Conservation (phyloP, 64 coral and sea anemone species). For the Montipora cactus region DNA sequence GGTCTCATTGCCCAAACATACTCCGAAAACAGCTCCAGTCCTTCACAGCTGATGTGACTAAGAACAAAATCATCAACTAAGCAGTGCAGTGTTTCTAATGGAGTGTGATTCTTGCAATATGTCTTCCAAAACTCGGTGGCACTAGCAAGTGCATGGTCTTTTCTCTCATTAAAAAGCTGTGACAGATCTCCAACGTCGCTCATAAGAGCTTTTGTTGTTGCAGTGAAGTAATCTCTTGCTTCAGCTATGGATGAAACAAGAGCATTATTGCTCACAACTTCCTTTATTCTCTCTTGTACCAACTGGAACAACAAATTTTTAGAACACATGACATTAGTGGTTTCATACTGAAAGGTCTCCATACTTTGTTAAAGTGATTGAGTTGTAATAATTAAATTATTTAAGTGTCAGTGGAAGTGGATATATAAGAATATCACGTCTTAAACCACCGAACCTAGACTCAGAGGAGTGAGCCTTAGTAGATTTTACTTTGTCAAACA, state of each 20-base stretch:
- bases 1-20: slow-evolving; percentile 18
- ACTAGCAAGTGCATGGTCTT: slow-evolving; percentile 4
- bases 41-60: slow-evolving; percentile 8
- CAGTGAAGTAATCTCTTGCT: slow-evolving; percentile 8
- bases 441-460: too few relatives aligned
- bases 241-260: slow-evolving; percentile 18
- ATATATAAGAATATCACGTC: too few relatives aligned
- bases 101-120: slow-evolving; percentile 9
- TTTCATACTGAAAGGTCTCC: too few relatives aligned
- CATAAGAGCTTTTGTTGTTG: background rate
- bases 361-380: too few relatives aligned
- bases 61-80: slow-evolving; percentile 19
- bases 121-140: slow-evolving; percentile 24
- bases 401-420: too few relatives aligned
- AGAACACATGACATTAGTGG: background rate
- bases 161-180: background rate
- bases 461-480: too few relatives aligned
- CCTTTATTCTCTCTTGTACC: slow-evolving; percentile 28
- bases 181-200: slow-evolving; percentile 24
- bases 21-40: slow-evolving; percentile 29
- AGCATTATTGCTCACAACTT: background rate
- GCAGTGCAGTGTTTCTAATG: slow-evolving; percentile 19
- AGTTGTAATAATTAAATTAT: too few relatives aligned
- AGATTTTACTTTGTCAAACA: too few relatives aligned
- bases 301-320: background rate